Conservation (phyloP, 1,140 invertebrate species). For the Latrodectus geometricus region DNA sequence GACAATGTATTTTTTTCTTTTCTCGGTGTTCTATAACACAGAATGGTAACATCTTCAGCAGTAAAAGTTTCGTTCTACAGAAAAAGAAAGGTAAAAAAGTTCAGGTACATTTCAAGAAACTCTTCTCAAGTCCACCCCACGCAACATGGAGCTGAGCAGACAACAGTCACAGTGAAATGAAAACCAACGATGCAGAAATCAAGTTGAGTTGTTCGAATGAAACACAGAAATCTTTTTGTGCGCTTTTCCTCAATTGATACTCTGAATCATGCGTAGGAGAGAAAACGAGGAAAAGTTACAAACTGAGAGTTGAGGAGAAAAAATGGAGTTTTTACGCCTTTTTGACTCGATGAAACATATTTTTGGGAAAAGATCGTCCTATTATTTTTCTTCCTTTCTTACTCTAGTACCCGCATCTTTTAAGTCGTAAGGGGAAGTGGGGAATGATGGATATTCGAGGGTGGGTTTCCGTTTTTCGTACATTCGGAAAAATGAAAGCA, state of each 20-base stretch:
- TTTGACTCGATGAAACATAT: slow-evolving; percentile 1
- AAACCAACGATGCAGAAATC: background rate
- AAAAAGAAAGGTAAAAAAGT: background rate
- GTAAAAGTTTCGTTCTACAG: background rate
- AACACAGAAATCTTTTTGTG: background rate
- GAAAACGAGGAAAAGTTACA: background rate
- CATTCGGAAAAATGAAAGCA: background rate
- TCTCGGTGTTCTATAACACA: too few species aligned
- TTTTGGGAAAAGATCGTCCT: background rate
- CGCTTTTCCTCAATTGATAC: background rate
- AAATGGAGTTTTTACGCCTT: background rate
- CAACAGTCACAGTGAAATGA: background rate
- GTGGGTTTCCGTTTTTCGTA: background rate
- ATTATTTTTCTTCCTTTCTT: background rate
- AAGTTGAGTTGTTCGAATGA: too few species aligned
- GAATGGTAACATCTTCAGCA: background rate
- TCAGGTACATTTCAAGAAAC: background rate
- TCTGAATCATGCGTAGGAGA: background rate
- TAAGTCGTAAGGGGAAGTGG: background rate
- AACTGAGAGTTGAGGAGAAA: background rate
- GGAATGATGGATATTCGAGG: background rate
- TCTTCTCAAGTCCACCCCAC: background rate
- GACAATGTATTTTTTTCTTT: background rate
- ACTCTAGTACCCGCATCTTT: background rate
- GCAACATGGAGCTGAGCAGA: too few species aligned